These are phyloP conservation scores for Nestor notabilis DNA, from an alignment of 2,113 vertebrate species.

Conservation along the genomic window DNA sequence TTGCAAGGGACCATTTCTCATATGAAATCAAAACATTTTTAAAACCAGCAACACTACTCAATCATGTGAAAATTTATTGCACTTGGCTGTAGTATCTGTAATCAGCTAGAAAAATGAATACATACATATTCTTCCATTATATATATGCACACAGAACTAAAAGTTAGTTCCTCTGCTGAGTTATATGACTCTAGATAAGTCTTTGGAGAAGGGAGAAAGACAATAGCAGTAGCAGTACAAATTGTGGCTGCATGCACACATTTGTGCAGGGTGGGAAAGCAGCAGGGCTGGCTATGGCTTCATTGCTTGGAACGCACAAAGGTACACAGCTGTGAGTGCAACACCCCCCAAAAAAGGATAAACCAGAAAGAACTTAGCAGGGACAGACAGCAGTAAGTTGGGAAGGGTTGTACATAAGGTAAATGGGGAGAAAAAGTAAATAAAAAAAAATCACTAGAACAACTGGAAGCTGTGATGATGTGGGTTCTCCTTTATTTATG, in stretches of 20 bases:
- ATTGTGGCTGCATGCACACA: neutral
- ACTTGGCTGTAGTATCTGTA: neutral
- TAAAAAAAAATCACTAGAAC: neutral
- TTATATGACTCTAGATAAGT: neutral
- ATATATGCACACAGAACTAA: neutral
- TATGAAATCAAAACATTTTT: neutral
- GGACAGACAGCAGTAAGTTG: neutral
- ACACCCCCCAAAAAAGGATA: neutral
- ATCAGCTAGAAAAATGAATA: neutral
- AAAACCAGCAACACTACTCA: neutral
- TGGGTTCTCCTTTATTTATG: neutral
- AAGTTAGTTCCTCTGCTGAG: neutral
- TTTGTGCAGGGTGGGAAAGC: neutral
- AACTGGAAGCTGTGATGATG: neutral
- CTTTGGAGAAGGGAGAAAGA: neutral
- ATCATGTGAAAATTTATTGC: neutral
- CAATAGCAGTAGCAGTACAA: neutral
- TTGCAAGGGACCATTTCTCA: neutral
- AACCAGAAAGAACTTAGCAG: neutral
- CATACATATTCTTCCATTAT: neutral
- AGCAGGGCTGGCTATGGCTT: neutral
- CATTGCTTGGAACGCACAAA: neutral
- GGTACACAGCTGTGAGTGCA: neutral
- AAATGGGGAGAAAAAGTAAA: neutral
- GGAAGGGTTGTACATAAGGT: neutral